A percentile compares a stretch with the other conserved stretches of the same genome.
phyloP scores from a whole-genome alignment of 2,888 invertebrate species.

The Nomada ferruginata region DNA sequence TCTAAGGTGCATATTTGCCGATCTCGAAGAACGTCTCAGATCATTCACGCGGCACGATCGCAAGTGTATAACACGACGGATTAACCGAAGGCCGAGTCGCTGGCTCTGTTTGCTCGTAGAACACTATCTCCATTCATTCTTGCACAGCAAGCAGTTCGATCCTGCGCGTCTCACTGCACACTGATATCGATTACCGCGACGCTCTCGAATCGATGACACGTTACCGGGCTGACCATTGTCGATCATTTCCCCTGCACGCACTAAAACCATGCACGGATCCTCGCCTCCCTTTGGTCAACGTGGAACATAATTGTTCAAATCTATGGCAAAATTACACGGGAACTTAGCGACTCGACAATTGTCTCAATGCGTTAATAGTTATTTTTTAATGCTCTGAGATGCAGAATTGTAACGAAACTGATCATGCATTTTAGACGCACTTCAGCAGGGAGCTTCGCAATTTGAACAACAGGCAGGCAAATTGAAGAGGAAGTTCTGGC shows the following conservation, averaged over 20 bases:
- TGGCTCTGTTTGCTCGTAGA: conserved; percentile 25
- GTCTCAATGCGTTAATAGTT: not conserved
- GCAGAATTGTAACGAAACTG: not conserved
- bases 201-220: conserved; percentile 71
- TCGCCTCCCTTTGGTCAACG: not conserved
- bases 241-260: conserved; percentile 58
- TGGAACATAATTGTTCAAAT: not conserved
- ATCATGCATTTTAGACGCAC: conserved; percentile 88
- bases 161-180: conserved; percentile 72
- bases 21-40: no score
- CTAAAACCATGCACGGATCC: not conserved
- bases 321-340: no score
- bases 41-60: conserved; percentile 7
- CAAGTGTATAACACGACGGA: not conserved
- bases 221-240: conserved; percentile 41
- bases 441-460: conserved; percentile 97
- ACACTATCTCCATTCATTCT: conserved; percentile 56
- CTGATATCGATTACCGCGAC: conserved; percentile 72
- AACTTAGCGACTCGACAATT: no score
- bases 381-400: not conserved
- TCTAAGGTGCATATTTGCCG: not conserved
- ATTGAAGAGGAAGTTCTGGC: conserved; percentile 98
- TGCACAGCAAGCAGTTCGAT: conserved; percentile 60
- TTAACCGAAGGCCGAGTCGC: conserved; percentile 45
- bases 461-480: conserved; percentile 98